phyloP scores from a whole-genome alignment of 2,888 invertebrate genomes.

The Pterostichus madidus region DNA sequence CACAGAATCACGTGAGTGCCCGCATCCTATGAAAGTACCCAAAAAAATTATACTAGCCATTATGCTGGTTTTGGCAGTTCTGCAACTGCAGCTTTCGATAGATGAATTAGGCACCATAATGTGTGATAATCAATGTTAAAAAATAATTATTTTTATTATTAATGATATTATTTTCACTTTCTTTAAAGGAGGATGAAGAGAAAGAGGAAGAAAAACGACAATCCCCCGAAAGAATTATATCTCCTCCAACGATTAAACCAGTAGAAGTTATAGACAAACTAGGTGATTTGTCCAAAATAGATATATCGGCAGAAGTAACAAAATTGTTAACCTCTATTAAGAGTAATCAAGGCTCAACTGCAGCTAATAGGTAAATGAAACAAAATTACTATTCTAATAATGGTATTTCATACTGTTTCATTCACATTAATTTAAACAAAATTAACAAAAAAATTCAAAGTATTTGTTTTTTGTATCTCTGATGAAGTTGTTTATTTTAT shows the following conservation, averaged over 20 bases:
- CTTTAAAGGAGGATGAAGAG: conserved; percentile 72
- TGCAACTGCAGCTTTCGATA: too few species aligned
- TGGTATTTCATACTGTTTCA: background rate
- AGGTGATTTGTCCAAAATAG: conserved; percentile 86
- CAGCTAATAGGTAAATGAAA: conserved; percentile 68
- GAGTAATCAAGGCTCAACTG: conserved; percentile 60
- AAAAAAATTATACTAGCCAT: too few species aligned
- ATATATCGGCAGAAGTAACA: conserved; percentile 86
- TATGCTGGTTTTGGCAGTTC: too few species aligned
- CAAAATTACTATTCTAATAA: background rate
- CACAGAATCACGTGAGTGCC: too few species aligned
- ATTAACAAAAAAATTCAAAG: too few species aligned
- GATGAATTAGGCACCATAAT: too few species aligned
- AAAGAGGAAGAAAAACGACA: conserved; percentile 70
- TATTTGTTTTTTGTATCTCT: too few species aligned
- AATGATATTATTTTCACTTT: background rate
- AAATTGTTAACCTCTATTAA: conserved; percentile 83
- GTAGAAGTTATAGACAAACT: conserved; percentile 82
- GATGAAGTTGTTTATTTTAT: too few species aligned
- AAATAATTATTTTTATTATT: conserved; percentile 13
- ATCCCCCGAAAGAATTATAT: conserved; percentile 65
- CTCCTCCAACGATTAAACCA: conserved; percentile 77
- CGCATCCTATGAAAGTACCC: too few species aligned
- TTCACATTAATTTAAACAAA: background rate
- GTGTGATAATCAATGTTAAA: background rate